phyloP scores from a whole-genome alignment of 2,888 invertebrate genomes.

The Morpho achilles region DNA sequence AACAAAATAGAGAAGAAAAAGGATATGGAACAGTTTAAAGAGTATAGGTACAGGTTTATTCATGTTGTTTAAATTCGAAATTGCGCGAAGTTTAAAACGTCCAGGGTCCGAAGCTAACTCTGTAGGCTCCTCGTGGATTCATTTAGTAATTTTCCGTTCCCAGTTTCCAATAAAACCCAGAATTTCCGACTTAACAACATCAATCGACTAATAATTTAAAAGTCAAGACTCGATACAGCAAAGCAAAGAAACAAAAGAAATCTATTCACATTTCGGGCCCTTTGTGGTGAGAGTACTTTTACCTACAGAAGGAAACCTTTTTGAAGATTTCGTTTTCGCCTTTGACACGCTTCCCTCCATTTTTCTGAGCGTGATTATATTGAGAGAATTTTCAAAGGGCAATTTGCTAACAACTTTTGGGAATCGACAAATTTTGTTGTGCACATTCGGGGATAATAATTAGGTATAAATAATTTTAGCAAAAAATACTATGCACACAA shows the following conservation, averaged over 20 bases:
- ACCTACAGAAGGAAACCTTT: constrained; percentile 41
- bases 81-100: too few species aligned
- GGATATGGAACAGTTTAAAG: too few species aligned
- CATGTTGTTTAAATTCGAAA: too few species aligned
- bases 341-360: constrained; percentile 43
- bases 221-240: constrained; percentile 43
- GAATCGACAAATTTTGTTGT: constrained; percentile 5
- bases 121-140: too few species aligned
- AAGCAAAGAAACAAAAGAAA: constrained; percentile 53
- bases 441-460: background rate
- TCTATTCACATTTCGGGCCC: constrained; percentile 37
- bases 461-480: too few species aligned
- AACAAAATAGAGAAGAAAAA: too few species aligned
- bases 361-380: constrained; percentile 39
- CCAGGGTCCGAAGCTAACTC: too few species aligned
- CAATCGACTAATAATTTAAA: constrained; percentile 56
- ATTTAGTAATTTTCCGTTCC: too few species aligned
- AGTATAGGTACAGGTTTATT: too few species aligned
- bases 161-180: constrained; percentile 14
- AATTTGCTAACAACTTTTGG: constrained; percentile 21
- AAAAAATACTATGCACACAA: too few species aligned
- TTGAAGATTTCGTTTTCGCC: constrained; percentile 48
- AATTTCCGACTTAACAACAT: constrained; percentile 29
- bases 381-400: constrained; percentile 38
- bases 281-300: constrained; percentile 46